Conservation (phyloP, 2,113 vertebrate species). For the Cryptotis parvus region DNA sequence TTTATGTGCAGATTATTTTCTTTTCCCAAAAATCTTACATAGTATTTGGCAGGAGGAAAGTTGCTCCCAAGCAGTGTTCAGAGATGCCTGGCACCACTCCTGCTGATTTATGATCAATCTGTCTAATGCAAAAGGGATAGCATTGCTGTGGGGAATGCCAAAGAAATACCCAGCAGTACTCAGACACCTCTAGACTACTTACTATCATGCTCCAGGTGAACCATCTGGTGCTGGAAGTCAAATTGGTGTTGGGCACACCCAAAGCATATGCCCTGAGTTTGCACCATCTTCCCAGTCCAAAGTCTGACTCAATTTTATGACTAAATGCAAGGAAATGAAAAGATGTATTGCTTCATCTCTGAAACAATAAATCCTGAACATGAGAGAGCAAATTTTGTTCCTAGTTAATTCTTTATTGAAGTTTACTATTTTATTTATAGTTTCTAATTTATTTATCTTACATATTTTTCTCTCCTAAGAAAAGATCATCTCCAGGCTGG, state of each 20-base stretch:
- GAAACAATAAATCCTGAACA: constrained; percentile 29
- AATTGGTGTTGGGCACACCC: no score
- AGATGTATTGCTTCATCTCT: background rate
- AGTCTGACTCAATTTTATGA: background rate
- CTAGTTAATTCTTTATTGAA: background rate
- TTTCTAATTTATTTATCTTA: background rate
- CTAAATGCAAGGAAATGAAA: background rate
- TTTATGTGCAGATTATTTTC: background rate
- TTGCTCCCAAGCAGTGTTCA: no score
- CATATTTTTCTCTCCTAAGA: background rate
- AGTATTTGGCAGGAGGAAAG: no score
- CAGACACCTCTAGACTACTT: no score
- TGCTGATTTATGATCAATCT: no score
- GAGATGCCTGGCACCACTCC: no score
- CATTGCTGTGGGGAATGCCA: no score
- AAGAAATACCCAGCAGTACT: no score
- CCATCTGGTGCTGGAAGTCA: no score
- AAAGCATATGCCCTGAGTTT: no score
- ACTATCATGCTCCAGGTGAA: no score
- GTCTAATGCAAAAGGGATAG: no score
- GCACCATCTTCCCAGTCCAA: background rate
- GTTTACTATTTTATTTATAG: constrained; percentile 1
- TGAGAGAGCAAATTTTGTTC: background rate
- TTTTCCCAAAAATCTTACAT: background rate
- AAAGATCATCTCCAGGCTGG: background rate